These are phyloP conservation scores for Blastobasis adustella DNA, from an alignment of 2,888 invertebrate genomes.

Conservation along the genomic window DNA sequence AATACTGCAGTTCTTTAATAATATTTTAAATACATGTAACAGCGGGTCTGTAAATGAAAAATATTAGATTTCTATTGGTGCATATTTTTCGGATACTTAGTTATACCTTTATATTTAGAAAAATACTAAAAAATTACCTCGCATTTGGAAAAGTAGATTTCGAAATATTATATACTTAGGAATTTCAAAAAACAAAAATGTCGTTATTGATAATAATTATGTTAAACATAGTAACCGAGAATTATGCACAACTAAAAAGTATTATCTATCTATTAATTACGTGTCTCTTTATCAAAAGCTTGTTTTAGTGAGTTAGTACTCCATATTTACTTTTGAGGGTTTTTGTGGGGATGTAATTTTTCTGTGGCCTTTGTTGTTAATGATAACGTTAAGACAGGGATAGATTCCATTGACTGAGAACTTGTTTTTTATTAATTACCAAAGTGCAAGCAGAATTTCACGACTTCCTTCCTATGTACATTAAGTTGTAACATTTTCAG, in stretches of 20 bases:
- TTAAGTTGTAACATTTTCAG: conserved; percentile 25
- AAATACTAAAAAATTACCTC: conserved; percentile 70
- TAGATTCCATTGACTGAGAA: too few species aligned
- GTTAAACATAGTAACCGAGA: conserved; percentile 49
- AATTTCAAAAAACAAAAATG: conserved; percentile 64
- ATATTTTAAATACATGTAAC: conserved; percentile 49
- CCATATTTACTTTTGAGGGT: too few species aligned
- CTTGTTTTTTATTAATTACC: too few species aligned
- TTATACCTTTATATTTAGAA: conserved; percentile 25
- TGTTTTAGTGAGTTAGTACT: too few species aligned
- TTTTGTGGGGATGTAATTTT: too few species aligned
- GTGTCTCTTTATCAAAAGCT: neutral
- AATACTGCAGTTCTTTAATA: conserved; percentile 17
- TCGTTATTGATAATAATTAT: conserved; percentile 49
- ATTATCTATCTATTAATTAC: neutral
- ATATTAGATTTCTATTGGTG: conserved; percentile 24
- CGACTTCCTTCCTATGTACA: neutral
- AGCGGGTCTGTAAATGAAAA: conserved; percentile 47
- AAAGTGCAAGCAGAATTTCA: too few species aligned
- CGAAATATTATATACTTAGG: conserved; percentile 60
- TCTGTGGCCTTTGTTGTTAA: too few species aligned
- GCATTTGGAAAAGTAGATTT: conserved; percentile 74
- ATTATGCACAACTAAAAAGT: conserved; percentile 34
- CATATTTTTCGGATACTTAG: conserved; percentile 42
- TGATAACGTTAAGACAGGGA: too few species aligned